A percentile compares a stretch with the other conserved stretches of the same genome.
phyloP scores from a whole-genome alignment of 2,113 vertebrate species.

The Mormyrus lacerda region DNA sequence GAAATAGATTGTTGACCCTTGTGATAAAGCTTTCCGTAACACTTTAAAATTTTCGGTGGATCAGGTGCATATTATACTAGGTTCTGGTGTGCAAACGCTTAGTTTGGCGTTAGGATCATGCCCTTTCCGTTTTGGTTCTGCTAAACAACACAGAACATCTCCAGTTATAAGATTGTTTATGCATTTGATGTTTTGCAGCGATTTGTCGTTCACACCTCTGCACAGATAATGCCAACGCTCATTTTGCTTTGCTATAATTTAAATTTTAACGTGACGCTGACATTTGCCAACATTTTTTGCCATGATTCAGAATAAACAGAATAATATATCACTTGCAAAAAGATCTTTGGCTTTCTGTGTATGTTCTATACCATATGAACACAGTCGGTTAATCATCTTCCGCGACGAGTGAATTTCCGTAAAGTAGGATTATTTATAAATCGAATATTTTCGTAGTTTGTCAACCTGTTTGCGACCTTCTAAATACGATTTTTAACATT shows the following conservation, averaged over 20 bases:
- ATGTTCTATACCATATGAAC: background rate
- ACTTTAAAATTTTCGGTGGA: background rate
- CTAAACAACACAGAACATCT: background rate
- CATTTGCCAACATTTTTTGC: background rate
- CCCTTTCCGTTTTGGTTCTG: background rate
- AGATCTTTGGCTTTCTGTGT: background rate
- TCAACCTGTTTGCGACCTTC: no score
- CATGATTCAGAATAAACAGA: background rate
- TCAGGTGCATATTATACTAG: background rate
- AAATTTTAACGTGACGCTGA: background rate
- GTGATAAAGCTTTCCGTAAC: background rate
- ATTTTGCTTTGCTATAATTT: background rate
- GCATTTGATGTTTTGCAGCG: background rate
- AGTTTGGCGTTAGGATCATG: background rate
- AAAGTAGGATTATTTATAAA: no score
- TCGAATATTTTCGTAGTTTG: no score
- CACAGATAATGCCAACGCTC: background rate
- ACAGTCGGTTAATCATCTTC: no score
- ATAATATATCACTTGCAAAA: background rate
- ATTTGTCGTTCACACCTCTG: background rate
- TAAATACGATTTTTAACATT: no score
- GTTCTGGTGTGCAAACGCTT: background rate
- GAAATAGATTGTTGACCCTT: background rate
- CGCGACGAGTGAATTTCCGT: no score
- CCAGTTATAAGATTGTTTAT: background rate